phyloP scores from a whole-genome alignment of 2,113 vertebrate genomes.

The Rissa tridactyla region DNA sequence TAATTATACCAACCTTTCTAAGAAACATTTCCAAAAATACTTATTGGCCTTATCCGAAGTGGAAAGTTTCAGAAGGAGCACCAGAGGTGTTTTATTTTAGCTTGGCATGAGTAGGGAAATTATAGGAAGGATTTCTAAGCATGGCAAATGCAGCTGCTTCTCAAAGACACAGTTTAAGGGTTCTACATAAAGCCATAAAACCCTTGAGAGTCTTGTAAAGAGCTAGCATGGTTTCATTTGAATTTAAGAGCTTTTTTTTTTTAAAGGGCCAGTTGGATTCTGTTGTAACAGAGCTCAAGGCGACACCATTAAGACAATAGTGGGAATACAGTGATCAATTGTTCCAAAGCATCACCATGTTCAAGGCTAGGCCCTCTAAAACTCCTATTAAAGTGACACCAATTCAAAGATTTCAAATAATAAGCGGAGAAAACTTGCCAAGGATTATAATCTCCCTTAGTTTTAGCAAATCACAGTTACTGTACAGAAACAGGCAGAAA shows the following conservation, averaged over 20 bases:
- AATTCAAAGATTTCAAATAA: neutral
- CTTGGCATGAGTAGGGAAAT: slow-evolving; percentile 37
- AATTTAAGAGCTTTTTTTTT: neutral
- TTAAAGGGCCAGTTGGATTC: neutral
- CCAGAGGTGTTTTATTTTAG: slow-evolving; percentile 60
- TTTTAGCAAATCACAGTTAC: neutral
- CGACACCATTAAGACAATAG: slow-evolving; percentile 5
- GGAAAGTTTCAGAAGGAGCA: slow-evolving; percentile 50
- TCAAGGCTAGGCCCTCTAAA: neutral
- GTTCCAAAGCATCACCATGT: neutral
- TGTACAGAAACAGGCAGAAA: neutral
- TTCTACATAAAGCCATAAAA: slow-evolving; percentile 21
- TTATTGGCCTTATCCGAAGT: slow-evolving; percentile 33
- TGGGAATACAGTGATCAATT: neutral
- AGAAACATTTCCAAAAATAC: slow-evolving; percentile 37
- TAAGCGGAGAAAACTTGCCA: neutral
- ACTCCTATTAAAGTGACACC: neutral
- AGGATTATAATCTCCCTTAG: neutral
- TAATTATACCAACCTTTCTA: slow-evolving; percentile 41
- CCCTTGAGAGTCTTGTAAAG: slow-evolving; percentile 27
- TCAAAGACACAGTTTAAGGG: slow-evolving; percentile 28
- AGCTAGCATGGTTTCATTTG: slow-evolving; percentile 20
- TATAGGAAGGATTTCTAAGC: slow-evolving; percentile 41
- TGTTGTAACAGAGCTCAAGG: neutral
- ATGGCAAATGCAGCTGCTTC: slow-evolving; percentile 36